Conservation (phyloP, 2,888 invertebrate genomes). For the Brachynemurus nebulosus region DNA sequence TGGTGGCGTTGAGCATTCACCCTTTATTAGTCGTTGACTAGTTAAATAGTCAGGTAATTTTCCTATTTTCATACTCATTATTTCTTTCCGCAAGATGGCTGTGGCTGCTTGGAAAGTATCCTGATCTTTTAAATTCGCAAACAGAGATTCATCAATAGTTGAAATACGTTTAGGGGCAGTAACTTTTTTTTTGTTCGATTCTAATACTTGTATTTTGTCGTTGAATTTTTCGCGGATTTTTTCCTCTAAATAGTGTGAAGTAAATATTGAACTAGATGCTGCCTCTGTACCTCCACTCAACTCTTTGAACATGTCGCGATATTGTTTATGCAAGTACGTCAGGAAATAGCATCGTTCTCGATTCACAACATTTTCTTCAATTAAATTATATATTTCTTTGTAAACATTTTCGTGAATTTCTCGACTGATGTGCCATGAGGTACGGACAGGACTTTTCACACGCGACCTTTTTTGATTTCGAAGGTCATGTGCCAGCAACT, state of each 20-base stretch:
- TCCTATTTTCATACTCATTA: not conserved
- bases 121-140: conserved; percentile 11
- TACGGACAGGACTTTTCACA: conserved; percentile 7
- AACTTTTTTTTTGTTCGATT: conserved; percentile 11
- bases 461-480: conserved; percentile 3
- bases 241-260: not conserved
- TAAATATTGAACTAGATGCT: not conserved
- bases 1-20: conserved; percentile 11
- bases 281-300: not conserved
- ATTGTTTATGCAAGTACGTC: not conserved
- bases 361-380: not conserved
- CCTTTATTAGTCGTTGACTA: conserved; percentile 10
- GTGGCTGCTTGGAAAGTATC: conserved; percentile 10
- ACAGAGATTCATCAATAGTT: conserved; percentile 11
- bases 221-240: conserved; percentile 9
- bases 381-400: not conserved
- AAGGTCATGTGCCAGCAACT: conserved; percentile 4
- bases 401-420: not conserved
- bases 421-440: conserved; percentile 4
- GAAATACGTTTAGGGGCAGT: conserved; percentile 11
- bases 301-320: not conserved
- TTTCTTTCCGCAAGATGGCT: not conserved
- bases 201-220: conserved; percentile 10
- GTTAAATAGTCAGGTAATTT: conserved; percentile 12
- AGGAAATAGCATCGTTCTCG: not conserved